Base-by-base conservation (phyloP, 2,888 invertebrate genomes). In the Philereme transversata region DNA sequence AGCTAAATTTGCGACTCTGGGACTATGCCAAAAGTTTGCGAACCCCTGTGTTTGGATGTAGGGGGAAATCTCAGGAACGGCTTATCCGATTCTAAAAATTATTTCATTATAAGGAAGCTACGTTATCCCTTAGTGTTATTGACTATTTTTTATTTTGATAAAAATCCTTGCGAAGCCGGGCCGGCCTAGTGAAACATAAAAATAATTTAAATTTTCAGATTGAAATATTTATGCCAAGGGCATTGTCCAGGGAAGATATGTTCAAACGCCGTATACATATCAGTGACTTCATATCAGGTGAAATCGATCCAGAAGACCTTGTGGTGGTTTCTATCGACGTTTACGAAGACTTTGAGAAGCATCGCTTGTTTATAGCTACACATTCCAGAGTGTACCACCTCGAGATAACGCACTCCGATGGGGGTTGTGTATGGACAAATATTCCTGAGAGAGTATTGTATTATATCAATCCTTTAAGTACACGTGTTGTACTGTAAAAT, bases 121-220 rank as follows among this genome's bases (percentile, higher is more conserved):
- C 22, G 22, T 22, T 22, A 22, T 22, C 22, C 1, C 22, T 3
- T 22, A 22, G 1, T n/a, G n/a, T n/a, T n/a, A n/a, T n/a, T n/a
- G n/a, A n/a, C n/a, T n/a, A n/a, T 22, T 22, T 22, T 22, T 22
- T 22, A 22, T 22, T 22, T 22, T 22, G 3, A 22, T 22, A 22
- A 22, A 22, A 22, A 22, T 22, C 22, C 22, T 22, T 22, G 22
- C 22, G 22, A 22, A 22, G 22, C 22, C 22, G 22, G 22, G 22
- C 22, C 22, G 1, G 22, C 1, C 22, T 22, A 22, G 22, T 22
- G 22, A 22, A 36, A 36, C 10, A 45, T 35, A 52, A 44, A 36
- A 33, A 45, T 35, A 52, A 44, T 57, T 33, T 35, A 5, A 35
- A 22, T 46, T 76, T 73, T 33, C 62, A 81, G 80, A 64, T 81